Evolutionary conservation across 1,140 invertebrate genomes (phyloP).

Genomic region (Drosophila seguyi): DNA sequence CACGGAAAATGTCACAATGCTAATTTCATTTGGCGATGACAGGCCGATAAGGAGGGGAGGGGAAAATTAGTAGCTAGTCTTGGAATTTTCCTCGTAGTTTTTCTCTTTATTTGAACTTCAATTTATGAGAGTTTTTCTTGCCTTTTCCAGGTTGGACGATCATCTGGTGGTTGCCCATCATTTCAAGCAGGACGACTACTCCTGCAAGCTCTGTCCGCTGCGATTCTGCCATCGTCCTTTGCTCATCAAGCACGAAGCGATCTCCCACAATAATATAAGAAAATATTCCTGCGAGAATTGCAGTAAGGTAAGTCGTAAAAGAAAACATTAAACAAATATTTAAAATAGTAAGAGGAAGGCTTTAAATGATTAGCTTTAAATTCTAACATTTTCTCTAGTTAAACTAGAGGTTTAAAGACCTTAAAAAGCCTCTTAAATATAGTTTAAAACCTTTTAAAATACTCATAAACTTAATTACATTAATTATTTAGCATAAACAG

Average conservation of each 20-base stretch:
- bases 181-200: conserved; percentile 91
- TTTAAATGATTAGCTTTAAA: too few relatives aligned
- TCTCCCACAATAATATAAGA: conserved; percentile 91
- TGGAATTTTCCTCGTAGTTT: background rate
- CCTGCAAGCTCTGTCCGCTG: conserved; percentile 93
- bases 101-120: background rate
- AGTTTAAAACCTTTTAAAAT: too few relatives aligned
- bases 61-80: conserved; percentile 1
- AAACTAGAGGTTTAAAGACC: too few relatives aligned
- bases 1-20: conserved; percentile 49
- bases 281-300: conserved; percentile 98
- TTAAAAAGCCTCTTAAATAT: too few relatives aligned
- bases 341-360: too few relatives aligned
- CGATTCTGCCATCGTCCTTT: conserved; percentile 93
- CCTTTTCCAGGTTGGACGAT: conserved; percentile 90
- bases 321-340: too few relatives aligned
- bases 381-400: too few relatives aligned
- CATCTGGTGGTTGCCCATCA: conserved; percentile 92
- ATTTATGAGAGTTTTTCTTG: conserved; percentile 25
- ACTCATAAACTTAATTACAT: too few relatives aligned
- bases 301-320: conserved; percentile 90
- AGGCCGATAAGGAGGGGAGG: conserved; percentile 38
- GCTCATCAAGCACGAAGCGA: conserved; percentile 92
- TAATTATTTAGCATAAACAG: too few relatives aligned
- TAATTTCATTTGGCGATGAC: conserved; percentile 77